phyloP scores from a whole-genome alignment of 2,797 vertebrate species.

The Cyclura pinguis region DNA sequence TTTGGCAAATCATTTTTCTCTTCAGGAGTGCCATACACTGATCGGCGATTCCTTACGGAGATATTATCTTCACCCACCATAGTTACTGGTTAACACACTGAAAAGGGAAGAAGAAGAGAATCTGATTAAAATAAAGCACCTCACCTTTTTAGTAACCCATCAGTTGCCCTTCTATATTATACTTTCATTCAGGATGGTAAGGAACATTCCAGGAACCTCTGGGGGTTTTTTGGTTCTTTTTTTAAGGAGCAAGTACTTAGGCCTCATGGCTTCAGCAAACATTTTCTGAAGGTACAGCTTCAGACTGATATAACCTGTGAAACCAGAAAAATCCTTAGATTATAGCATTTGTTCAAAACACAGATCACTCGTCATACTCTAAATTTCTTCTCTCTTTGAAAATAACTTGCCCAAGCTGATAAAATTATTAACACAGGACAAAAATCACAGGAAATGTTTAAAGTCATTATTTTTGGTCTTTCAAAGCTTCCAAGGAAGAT shows the following conservation, averaged over 20 bases:
- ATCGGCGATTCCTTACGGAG: constrained; percentile 17
- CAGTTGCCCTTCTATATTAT: background rate
- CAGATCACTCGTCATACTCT: background rate
- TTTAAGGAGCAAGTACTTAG: background rate
- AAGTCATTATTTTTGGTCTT: background rate
- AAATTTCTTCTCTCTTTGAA: background rate
- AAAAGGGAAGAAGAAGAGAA: background rate
- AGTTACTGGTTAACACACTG: background rate
- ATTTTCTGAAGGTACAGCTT: background rate
- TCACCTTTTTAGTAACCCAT: background rate
- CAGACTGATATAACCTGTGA: background rate
- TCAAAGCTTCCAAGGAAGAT: background rate
- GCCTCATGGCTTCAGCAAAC: background rate
- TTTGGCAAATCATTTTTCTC: constrained; percentile 19
- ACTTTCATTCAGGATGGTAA: background rate
- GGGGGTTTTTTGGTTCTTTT: background rate
- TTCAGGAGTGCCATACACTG: background rate
- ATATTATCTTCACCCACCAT: constrained; percentile 48
- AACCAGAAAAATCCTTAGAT: background rate
- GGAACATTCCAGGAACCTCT: background rate
- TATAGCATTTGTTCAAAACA: background rate
- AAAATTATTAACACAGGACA: background rate
- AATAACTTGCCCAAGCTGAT: background rate
- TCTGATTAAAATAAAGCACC: background rate
- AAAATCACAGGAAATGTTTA: background rate